Conservation (phyloP, 2,888 invertebrate genomes). For the Yponomeuta evonymella region DNA sequence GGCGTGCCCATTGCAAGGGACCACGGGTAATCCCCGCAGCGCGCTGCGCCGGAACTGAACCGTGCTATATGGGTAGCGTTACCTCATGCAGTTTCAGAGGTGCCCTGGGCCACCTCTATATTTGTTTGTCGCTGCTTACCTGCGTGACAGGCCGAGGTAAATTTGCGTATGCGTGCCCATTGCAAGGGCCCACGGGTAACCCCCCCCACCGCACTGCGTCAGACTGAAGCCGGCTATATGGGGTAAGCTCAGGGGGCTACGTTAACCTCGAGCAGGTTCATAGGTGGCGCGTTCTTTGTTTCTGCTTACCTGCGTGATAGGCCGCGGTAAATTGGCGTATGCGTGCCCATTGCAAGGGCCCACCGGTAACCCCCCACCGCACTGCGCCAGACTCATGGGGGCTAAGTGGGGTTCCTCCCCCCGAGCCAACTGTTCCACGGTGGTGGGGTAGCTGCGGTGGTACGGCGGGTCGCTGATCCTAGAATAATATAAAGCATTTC, state of each 20-base stretch:
- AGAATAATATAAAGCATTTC: background rate
- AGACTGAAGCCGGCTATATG: background rate
- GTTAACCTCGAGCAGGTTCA: too few species aligned
- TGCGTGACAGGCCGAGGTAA: constrained; percentile 54
- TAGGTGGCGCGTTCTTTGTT: background rate
- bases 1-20: constrained; percentile 54
- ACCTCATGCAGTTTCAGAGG: too few species aligned
- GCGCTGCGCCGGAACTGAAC: constrained; percentile 12
- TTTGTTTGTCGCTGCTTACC: constrained; percentile 31
- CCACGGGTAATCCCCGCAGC: constrained; percentile 41
- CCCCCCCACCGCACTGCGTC: constrained; percentile 34
- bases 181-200: constrained; percentile 43
- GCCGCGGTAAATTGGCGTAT: constrained; percentile 54
- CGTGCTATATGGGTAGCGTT: constrained; percentile 12
- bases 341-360: constrained; percentile 52
- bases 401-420: constrained; percentile 40
- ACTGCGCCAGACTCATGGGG: background rate
- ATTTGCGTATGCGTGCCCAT: constrained; percentile 57
- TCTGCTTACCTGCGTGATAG: constrained; percentile 51
- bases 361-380: constrained; percentile 42
- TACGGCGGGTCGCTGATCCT: constrained; percentile 40
- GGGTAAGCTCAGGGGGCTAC: constrained; percentile 12
- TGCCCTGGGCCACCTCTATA: too few species aligned
- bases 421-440: constrained; percentile 41
- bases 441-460: constrained; percentile 56